These are phyloP conservation scores for Cheirogaleus medius DNA, from an alignment of 2,113 vertebrate genomes.

Conservation along the genomic window DNA sequence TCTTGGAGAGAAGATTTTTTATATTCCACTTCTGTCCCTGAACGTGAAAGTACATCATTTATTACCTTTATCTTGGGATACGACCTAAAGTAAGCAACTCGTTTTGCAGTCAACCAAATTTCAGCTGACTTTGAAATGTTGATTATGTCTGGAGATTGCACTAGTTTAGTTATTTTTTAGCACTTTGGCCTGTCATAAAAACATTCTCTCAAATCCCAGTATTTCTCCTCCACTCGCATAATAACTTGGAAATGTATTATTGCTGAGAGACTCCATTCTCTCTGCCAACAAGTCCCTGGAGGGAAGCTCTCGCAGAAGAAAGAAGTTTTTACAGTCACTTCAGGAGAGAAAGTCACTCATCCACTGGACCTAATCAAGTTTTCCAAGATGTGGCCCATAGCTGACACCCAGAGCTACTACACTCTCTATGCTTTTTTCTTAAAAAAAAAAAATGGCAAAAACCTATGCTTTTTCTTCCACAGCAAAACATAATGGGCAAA, in stretches of 20 bases:
- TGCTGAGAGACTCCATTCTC: constrained; percentile 76
- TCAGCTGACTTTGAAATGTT: constrained; percentile 27
- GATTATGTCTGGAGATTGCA: constrained; percentile 55
- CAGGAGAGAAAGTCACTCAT: constrained; percentile 77
- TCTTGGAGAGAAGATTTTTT: background rate
- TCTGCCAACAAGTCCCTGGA: constrained; percentile 80
- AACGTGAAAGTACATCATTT: background rate
- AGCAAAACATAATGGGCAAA: constrained; percentile 57
- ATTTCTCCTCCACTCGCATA: constrained; percentile 82
- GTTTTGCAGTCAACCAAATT: constrained; percentile 34
- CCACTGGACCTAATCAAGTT: constrained; percentile 78
- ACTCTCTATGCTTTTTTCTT: background rate
- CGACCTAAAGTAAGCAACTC: constrained; percentile 41
- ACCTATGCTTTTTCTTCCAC: constrained; percentile 29
- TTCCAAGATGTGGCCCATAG: constrained; percentile 54
- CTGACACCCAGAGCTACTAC: constrained; percentile 9
- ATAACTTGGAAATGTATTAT: constrained; percentile 82
- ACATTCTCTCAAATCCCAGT: constrained; percentile 77
- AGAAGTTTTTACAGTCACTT: constrained; percentile 80
- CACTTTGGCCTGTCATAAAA: constrained; percentile 77
- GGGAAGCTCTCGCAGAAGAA: constrained; percentile 77
- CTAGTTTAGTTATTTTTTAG: constrained; percentile 61
- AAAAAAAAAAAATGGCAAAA: constrained; percentile 41
- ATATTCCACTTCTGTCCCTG: background rate
- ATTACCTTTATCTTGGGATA: constrained; percentile 8